phyloP scores from a whole-genome alignment of 1,140 invertebrate species.

The Homalodisca vitripennis region DNA sequence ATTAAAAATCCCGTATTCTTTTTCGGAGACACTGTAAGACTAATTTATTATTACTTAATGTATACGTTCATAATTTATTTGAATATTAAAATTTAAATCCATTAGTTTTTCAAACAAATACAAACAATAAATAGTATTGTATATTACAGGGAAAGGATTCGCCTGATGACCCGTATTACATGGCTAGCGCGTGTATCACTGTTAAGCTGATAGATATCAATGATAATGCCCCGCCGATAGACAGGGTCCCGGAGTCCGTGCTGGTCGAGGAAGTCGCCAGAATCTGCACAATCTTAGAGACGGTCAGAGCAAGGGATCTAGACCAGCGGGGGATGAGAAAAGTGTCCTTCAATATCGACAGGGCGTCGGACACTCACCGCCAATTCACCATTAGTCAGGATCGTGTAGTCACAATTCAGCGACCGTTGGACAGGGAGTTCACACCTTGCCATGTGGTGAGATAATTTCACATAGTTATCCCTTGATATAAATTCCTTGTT shows the following conservation, averaged over 20 bases:
- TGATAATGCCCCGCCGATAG: conserved; percentile 91
- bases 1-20: no score
- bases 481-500: no score
- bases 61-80: no score
- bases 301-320: conserved; percentile 89
- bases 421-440: conserved; percentile 82
- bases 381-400: conserved; percentile 90
- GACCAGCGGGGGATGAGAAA: conserved; percentile 91
- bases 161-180: conserved; percentile 86
- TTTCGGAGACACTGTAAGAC: no score
- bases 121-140: no score
- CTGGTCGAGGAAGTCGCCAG: conserved; percentile 80
- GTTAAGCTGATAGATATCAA: conserved; percentile 91
- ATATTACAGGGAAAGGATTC: conserved; percentile 1
- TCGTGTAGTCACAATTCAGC: conserved; percentile 88
- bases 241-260: conserved; percentile 86
- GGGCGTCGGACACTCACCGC: conserved; percentile 82
- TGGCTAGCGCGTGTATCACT: conserved; percentile 91
- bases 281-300: conserved; percentile 84
- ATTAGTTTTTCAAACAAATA: no score
- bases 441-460: conserved; percentile 81
- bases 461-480: not conserved
- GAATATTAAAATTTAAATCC: no score
- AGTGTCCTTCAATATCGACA: conserved; percentile 87
- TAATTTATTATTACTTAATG: no score